Evolutionary conservation across 2,888 invertebrate species (phyloP), one percentile per base, ranked within the genome.

Genomic region (Coenonympha arcania): DNA sequence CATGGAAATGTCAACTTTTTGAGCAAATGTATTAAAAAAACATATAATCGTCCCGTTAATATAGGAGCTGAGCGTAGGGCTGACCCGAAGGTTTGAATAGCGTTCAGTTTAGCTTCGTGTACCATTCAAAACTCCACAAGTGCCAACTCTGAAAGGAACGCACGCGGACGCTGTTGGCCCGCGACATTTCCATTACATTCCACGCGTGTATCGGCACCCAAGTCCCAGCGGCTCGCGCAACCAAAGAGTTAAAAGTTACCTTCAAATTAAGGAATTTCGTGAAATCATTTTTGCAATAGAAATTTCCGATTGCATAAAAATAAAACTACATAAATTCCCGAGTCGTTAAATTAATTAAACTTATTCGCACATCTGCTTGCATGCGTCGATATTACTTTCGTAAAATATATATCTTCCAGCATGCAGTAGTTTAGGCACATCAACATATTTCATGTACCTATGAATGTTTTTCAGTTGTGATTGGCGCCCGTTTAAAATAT

Each of bases 241-340:
- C 85, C 85, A 86, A 86, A 86, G 85, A 86, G 70, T 82, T 37
- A 37, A 76, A 74, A 77, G 85, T 86, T 86, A 86, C 84, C 85
- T 79, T 82, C 80, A 76, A 71, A 68, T 68, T 79, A 79, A 77
- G 76, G 72, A 70, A 65, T 79, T 73, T 37, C 39, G 13, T 24
- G 22, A 24, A 39, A 39, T 39, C 15, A 13, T 15, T 39, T 15
- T 15, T 15, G 9, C 24, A 24, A 9, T 39, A 22, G 24, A 39
- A 39, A 24, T 39, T 39, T 39, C 39, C 39, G 15, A 39, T 22
- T 39, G 24, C 24, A 15, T 24, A 39, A 24, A 22, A 22, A 24
- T 13, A 24, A 11, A 24, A 0, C 15, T 20, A 22, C 22, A 31
- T 13, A 26, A 9, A 26, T 26, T 9, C 2, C 24, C n/a, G 24